Evolutionary conservation across 2,797 vertebrate species (phyloP).

Genomic region (Crypturellus tataupa): DNA sequence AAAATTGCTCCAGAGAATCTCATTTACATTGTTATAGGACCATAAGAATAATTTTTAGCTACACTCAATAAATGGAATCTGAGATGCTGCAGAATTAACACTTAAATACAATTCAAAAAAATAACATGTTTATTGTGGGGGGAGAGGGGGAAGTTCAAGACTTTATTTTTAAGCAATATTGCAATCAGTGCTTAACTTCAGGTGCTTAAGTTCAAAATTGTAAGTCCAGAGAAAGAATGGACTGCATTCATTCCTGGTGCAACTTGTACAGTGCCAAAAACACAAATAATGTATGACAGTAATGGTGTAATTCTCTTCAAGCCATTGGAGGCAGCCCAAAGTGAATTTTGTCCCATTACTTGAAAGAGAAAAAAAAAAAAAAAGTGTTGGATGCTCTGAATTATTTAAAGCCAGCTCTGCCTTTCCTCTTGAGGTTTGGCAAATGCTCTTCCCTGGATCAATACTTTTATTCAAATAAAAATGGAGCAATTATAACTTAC

Average conservation of each 20-base stretch:
- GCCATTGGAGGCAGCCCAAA: slow-evolving; percentile 58
- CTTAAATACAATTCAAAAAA: neutral
- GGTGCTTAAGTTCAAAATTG: slow-evolving; percentile 6
- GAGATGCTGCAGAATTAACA: neutral
- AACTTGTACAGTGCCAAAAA: slow-evolving; percentile 13
- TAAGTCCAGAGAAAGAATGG: slow-evolving; percentile 21
- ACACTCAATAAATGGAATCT: neutral
- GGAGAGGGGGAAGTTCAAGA: neutral
- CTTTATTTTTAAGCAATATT: neutral
- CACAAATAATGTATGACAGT: slow-evolving; percentile 66
- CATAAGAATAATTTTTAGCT: neutral
- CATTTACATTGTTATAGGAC: neutral
- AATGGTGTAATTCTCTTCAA: slow-evolving; percentile 64
- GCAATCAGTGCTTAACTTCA: neutral
- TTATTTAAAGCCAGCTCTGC: slow-evolving; percentile 60
- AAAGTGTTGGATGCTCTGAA: slow-evolving; percentile 37
- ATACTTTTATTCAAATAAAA: slow-evolving; percentile 64
- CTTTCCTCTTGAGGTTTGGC: slow-evolving; percentile 29
- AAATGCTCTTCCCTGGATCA: slow-evolving; percentile 60
- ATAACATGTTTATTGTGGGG: neutral
- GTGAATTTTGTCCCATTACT: slow-evolving; percentile 52
- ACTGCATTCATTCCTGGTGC: neutral
- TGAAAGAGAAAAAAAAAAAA: slow-evolving; percentile 30
- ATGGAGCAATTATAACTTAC: slow-evolving; percentile 23
- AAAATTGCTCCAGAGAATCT: neutral